These are phyloP conservation scores for Pilophorus perplexus DNA, from an alignment of 2,888 invertebrate species.

Conservation along the genomic window DNA sequence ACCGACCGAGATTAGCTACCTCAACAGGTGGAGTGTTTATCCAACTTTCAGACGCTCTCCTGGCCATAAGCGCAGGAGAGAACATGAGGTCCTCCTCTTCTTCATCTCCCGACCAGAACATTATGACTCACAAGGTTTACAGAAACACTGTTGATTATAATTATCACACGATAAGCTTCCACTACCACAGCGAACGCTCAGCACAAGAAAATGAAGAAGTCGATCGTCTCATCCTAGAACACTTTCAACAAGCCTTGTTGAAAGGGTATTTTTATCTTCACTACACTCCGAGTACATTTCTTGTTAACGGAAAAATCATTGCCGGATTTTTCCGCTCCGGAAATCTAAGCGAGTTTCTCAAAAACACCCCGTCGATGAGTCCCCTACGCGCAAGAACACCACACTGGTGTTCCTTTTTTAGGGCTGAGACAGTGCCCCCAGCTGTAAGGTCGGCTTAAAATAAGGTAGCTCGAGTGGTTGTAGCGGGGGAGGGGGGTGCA, in stretches of 20 bases:
- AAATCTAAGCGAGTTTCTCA: no score
- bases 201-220: not conserved
- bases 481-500: not conserved
- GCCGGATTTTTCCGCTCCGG: no score
- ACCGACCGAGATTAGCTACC: conserved; percentile 64
- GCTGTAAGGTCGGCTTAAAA: conserved; percentile 40
- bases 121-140: conserved; percentile 15
- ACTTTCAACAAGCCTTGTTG: no score
- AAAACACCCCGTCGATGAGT: conserved; percentile 15
- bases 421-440: conserved; percentile 36
- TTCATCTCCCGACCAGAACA: conserved; percentile 73
- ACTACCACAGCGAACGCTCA: not conserved
- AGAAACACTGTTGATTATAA: not conserved
- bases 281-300: no score
- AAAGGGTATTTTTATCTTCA: not conserved
- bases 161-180: no score
- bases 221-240: no score
- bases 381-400: conserved; percentile 9
- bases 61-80: conserved; percentile 81
- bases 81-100: conserved; percentile 83
- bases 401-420: conserved; percentile 36
- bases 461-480: conserved; percentile 21
- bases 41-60: conserved; percentile 86
- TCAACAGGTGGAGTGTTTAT: conserved; percentile 83
- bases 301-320: no score